Evolutionary conservation across 2,888 invertebrate genomes (phyloP), one percentile per base, ranked within the genome.

Genomic region (Lasioglossum calceatum): DNA sequence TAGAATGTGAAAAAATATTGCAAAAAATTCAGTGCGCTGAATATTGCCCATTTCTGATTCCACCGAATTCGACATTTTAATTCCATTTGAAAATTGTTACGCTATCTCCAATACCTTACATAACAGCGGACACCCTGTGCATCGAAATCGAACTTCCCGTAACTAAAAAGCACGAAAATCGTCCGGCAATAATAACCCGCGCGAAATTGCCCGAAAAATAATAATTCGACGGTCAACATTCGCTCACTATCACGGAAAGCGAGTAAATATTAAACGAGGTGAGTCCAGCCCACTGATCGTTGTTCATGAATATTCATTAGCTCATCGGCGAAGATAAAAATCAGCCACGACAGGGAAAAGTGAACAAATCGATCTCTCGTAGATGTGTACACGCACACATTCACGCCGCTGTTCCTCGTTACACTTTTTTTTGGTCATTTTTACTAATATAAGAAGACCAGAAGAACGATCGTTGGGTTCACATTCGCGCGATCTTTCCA

Each of bases 271-370:
- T 71, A 84, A 79, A 76, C 76, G 81, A 19, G 47, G 39, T 32
- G 47, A 36, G 58, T 58, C 61, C 42, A 58, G n/a, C 36, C 27
- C 32, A 58, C 39, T 19, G 32, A 67, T 54, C 67, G 42, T 27
- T 70, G n/a, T n/a, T 58, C 19, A 67, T 86, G 86, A 84, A 86
- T 84, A 86, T 86, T 86, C 85, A 86, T 81, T 54, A 39, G 64
- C 75, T 58, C 75, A 78, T 77, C 74, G 50, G 54, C 44, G 75
- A 32, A 72, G 81, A 81, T 78, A 81, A 78, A 84, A 81, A 78
- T 77, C 44, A 73, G 50, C 36, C 36, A 61, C 39, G 47, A 72
- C 44, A 64, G 67, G 67, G 32, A 32, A 32, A 64, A 32, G 64
- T 32, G 64, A 32, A 7, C 64, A 64, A 64, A 64, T 64, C 32